Evolutionary conservation across 2,113 vertebrate genomes (phyloP).

Genomic region (Dasypus novemcinctus): DNA sequence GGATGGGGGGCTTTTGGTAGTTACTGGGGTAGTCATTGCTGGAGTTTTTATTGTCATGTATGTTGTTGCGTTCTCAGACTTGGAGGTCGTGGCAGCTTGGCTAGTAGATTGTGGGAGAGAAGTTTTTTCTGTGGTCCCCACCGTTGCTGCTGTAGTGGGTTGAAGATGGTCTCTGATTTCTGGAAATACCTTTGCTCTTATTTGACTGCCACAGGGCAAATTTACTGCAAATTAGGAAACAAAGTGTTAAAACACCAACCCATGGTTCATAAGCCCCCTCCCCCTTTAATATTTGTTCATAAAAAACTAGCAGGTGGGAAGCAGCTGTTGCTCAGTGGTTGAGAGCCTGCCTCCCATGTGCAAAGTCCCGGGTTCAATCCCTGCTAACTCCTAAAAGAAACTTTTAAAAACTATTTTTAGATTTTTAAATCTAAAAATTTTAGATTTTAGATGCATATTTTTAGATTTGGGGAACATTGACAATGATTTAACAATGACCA

Average conservation of each 20-base stretch:
- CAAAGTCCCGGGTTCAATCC: no score
- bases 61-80: not conserved
- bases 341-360: no score
- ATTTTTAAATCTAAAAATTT: no score
- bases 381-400: no score
- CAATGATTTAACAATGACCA: not conserved
- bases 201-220: slow-evolving; percentile 58
- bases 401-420: not conserved
- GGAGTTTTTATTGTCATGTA: not conserved
- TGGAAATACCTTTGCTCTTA: not conserved
- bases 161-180: not conserved
- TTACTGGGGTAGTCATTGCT: not conserved
- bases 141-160: not conserved
- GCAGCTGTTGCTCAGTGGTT: no score
- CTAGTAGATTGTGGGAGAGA: not conserved
- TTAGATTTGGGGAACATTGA: not conserved
- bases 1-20: not conserved
- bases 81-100: not conserved
- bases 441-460: no score
- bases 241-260: not conserved
- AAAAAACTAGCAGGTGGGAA: not conserved
- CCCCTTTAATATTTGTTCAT: not conserved
- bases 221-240: slow-evolving; percentile 75
- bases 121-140: not conserved
- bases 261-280: not conserved